A percentile compares a stretch with the other conserved stretches of the same genome.
Evolutionary conservation across 2,113 vertebrate species (phyloP).

Genomic region (Misgurnus mizolepis): DNA sequence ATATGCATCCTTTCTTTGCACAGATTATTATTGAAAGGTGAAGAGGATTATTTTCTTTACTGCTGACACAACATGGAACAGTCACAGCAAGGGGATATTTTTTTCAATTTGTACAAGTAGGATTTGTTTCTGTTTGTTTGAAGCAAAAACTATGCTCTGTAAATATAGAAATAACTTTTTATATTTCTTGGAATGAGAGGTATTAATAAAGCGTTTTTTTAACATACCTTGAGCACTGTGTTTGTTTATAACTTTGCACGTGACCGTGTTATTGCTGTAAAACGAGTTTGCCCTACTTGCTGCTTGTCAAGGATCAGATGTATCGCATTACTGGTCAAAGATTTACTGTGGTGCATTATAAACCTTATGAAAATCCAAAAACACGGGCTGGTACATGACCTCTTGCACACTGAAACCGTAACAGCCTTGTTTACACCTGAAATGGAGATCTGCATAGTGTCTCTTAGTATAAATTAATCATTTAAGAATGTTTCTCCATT

Average conservation of each 20-base stretch:
- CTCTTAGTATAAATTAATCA: no score
- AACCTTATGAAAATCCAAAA: background rate
- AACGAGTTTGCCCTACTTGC: background rate
- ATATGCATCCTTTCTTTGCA: slow-evolving; percentile 91
- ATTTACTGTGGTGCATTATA: background rate
- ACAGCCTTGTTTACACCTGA: background rate
- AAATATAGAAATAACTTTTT: slow-evolving; percentile 81
- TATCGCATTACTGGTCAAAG: background rate
- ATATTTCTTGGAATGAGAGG: slow-evolving; percentile 79
- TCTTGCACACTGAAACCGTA: background rate
- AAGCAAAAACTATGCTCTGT: slow-evolving; percentile 88
- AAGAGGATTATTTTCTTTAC: slow-evolving; percentile 82
- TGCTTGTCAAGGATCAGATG: background rate
- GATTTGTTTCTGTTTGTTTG: slow-evolving; percentile 92
- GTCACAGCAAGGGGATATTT: slow-evolving; percentile 85
- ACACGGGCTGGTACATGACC: background rate
- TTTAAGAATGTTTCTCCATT: no score
- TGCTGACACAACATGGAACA: slow-evolving; percentile 81
- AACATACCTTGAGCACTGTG: background rate
- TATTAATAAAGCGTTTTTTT: slow-evolving; percentile 76
- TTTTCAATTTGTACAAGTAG: slow-evolving; percentile 84
- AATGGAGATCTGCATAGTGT: background rate
- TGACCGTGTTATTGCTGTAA: background rate
- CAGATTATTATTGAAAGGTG: slow-evolving; percentile 83
- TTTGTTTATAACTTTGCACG: background rate